phyloP scores from a whole-genome alignment of 2,888 invertebrate species.

The Dasysyrphus tricinctus region DNA sequence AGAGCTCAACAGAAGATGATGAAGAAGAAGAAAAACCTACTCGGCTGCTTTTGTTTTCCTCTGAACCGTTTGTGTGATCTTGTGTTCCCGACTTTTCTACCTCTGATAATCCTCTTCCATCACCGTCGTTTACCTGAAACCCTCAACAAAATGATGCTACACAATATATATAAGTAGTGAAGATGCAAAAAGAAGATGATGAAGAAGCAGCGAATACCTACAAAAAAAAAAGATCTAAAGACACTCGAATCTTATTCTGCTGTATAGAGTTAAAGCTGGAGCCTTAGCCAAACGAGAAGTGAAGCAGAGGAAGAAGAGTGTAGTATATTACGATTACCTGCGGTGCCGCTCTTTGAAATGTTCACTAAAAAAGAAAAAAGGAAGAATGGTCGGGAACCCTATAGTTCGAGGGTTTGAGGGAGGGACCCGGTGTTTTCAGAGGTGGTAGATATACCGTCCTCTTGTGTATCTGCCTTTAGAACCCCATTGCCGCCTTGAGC shows the following conservation, averaged over 20 bases:
- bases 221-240: slow-evolving; percentile 33
- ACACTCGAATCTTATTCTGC: slow-evolving; percentile 30
- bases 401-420: slow-evolving; percentile 54
- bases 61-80: slow-evolving; percentile 34
- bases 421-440: slow-evolving; percentile 46
- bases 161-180: slow-evolving; percentile 24
- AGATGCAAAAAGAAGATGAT: slow-evolving; percentile 64
- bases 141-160: slow-evolving; percentile 55
- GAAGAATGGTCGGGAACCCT: slow-evolving; percentile 55
- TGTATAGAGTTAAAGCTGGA: slow-evolving; percentile 15
- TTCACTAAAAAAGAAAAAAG: slow-evolving; percentile 52
- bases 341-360: slow-evolving; percentile 75
- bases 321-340: slow-evolving; percentile 73
- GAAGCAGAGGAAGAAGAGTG: slow-evolving; percentile 42
- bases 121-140: slow-evolving; percentile 30
- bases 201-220: slow-evolving; percentile 10
- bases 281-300: slow-evolving; percentile 49
- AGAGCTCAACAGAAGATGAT: slow-evolving; percentile 11
- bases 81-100: slow-evolving; percentile 37
- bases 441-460: slow-evolving; percentile 35
- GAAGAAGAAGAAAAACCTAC: slow-evolving; percentile 65
- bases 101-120: slow-evolving; percentile 37
- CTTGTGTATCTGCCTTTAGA: slow-evolving; percentile 46
- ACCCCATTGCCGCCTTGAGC: slow-evolving; percentile 61
- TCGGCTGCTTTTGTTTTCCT: slow-evolving; percentile 71